A percentile compares a stretch with the other conserved stretches of the same genome.
Evolutionary conservation across 2,888 invertebrate genomes (phyloP).

Genomic region (Rotaria macrura): DNA sequence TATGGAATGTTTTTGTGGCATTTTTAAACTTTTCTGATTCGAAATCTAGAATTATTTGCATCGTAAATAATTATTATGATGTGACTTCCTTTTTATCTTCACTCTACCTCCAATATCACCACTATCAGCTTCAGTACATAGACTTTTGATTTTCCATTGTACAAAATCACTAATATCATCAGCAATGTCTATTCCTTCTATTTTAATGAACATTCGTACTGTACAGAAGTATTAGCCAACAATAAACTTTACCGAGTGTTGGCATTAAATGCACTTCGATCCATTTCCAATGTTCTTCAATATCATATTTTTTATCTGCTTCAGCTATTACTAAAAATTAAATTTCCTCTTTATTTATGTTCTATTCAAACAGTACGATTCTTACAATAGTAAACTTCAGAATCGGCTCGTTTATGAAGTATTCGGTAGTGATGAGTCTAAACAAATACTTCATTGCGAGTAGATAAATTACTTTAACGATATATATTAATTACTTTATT

Average conservation of each 20-base stretch:
- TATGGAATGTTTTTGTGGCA: slow-evolving; percentile 70
- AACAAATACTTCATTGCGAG: no score
- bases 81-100: neutral
- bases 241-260: slow-evolving; percentile 59
- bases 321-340: slow-evolving; percentile 67
- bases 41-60: slow-evolving; percentile 59
- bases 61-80: neutral
- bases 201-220: neutral
- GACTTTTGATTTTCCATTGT: slow-evolving; percentile 84
- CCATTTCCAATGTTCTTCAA: slow-evolving; percentile 86
- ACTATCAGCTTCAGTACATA: slow-evolving; percentile 61
- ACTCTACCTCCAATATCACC: slow-evolving; percentile 27
- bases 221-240: no score
- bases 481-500: neutral
- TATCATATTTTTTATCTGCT: slow-evolving; percentile 73
- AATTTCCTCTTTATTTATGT: neutral
- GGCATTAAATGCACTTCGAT: slow-evolving; percentile 71
- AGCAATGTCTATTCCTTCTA: slow-evolving; percentile 63
- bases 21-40: slow-evolving; percentile 67
- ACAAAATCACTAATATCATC: slow-evolving; percentile 90
- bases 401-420: slow-evolving; percentile 78
- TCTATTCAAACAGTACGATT: neutral
- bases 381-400: slow-evolving; percentile 78
- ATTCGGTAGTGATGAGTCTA: slow-evolving; percentile 83
- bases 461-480: no score